Percentiles rank a stretch among this genome's conserved stretches.
phyloP scores from a whole-genome alignment of 2,888 invertebrate genomes.

The Pelosia muscerda region DNA sequence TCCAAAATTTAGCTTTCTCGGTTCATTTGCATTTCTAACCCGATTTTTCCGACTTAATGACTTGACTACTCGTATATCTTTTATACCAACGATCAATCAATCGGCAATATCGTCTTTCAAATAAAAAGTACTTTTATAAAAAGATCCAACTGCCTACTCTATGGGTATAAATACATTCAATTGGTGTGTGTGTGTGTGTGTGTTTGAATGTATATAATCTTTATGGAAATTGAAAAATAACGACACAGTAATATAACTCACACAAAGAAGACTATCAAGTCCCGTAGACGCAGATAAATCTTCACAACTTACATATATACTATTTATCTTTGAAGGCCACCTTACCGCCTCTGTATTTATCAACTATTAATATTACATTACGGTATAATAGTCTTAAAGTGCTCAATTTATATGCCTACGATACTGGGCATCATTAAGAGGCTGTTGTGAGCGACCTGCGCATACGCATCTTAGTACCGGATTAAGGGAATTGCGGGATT shows the following conservation, averaged over 20 bases:
- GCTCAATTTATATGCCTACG: background rate
- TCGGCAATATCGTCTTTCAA: no score
- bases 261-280: background rate
- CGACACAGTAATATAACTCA: background rate
- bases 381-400: background rate
- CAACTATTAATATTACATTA: constrained; percentile 5
- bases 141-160: no score
- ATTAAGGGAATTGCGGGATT: background rate
- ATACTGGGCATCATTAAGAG: background rate
- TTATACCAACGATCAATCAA: no score
- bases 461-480: background rate
- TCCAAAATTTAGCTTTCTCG: no score
- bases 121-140: no score
- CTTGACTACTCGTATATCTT: no score
- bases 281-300: background rate
- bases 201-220: background rate
- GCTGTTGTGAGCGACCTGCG: background rate
- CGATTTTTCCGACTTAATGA: no score
- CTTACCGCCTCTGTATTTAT: background rate
- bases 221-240: background rate
- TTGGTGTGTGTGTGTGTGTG: background rate
- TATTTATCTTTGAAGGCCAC: background rate
- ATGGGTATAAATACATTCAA: no score
- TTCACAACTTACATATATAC: background rate
- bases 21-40: no score